Evolutionary conservation across 2,797 vertebrate species (phyloP), one percentile per base, ranked within the genome.

Genomic region (Ceryle rudis): DNA sequence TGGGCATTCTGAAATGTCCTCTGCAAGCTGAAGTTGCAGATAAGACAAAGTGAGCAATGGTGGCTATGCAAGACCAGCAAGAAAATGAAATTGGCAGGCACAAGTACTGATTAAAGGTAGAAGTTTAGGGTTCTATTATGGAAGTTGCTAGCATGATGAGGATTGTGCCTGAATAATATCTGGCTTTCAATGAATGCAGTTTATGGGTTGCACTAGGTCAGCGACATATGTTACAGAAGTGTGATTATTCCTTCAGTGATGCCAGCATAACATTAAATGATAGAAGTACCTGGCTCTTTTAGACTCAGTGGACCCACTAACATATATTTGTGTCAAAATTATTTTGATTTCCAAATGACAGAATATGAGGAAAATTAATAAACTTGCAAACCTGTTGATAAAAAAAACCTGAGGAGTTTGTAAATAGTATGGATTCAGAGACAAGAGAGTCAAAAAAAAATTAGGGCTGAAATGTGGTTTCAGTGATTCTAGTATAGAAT

Each of bases 351-450:
- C 29, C 73, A 33, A 78, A 61, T 17, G 25, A 22, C 28, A 61
- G 58, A 26, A 62, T 66, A 9, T 58, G 42, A 75, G 26, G 23
- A 57, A 93, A 83, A 64, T 9, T 35, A 11, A 64, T 67, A 23
- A 89, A 65, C 26, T 81, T 92, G 23, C 66, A 52, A 81, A 86
- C 5, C 10, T 52, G 10, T 19, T 46, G 14, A 46, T 67, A n/a
- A 69, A 88, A 61, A 5, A 8, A 52, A 80, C 35, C 2, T 5
- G 4, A 3, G 1, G 2, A 3, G 1, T 1, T 31, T 78, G 26
- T 47, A 44, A 64, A 39, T 51, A 81, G 7, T 29, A n/a, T 28
- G 6, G 13, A 78, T 44, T 33, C 14, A 67, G 29, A 78, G 7
- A 55, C 9, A 64, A 55, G 10, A 62, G 6, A 35, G 3, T 51